Evolutionary conservation across 2,797 vertebrate species (phyloP).

Genomic region (Lagorchestes hirsutus): DNA sequence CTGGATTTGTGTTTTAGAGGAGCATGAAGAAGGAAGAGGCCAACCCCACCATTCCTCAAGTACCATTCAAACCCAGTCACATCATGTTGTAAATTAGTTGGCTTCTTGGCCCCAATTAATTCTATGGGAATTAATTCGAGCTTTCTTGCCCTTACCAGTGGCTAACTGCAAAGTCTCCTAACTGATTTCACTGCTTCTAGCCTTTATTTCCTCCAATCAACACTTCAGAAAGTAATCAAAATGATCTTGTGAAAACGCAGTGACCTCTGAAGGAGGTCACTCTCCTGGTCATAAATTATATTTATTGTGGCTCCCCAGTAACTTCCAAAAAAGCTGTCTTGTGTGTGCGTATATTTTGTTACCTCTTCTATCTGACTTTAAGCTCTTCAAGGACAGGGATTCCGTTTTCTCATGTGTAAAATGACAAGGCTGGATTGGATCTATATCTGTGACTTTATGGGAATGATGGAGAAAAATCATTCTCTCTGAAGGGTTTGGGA

Average conservation of each 20-base stretch:
- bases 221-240: not conserved
- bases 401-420: not conserved
- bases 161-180: not conserved
- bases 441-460: not conserved
- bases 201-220: not conserved
- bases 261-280: not conserved
- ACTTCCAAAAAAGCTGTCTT: not conserved
- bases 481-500: not conserved
- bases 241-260: not conserved
- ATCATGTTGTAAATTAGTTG: not conserved
- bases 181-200: not conserved
- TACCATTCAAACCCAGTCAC: not conserved
- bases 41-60: not conserved
- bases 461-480: not conserved
- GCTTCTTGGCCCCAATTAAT: not conserved
- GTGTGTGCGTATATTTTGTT: not conserved
- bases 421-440: not conserved
- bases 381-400: not conserved
- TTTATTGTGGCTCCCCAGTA: not conserved
- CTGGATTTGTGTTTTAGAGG: not conserved
- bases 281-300: not conserved
- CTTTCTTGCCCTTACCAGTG: not conserved
- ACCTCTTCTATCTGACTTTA: not conserved
- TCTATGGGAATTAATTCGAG: not conserved
- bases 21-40: not conserved